phyloP scores from a whole-genome alignment of 2,797 vertebrate species.

The Enteromius afrohamiltoni region DNA sequence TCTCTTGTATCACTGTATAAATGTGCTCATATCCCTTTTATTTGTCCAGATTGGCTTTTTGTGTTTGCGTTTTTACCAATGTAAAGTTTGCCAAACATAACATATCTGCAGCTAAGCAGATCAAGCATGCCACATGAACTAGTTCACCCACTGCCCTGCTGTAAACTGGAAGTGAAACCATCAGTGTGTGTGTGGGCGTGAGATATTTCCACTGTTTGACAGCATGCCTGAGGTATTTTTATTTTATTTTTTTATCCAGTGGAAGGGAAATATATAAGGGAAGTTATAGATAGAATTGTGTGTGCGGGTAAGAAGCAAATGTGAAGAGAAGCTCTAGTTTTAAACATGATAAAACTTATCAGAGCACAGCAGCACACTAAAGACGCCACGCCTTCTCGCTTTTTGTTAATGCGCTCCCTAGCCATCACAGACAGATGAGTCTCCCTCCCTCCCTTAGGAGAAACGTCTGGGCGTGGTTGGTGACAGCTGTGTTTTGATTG shows the following conservation, averaged over 20 bases:
- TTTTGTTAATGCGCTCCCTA: slow-evolving; percentile 28
- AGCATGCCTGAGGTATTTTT: slow-evolving; percentile 7
- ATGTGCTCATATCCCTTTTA: neutral
- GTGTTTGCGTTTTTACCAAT: neutral
- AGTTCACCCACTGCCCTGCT: neutral
- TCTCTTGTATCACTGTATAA: neutral
- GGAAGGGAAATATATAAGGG: neutral
- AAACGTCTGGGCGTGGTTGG: slow-evolving; percentile 66
- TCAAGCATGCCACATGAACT: neutral
- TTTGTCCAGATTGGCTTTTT: neutral
- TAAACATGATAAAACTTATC: slow-evolving; percentile 79
- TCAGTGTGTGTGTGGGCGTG: neutral
- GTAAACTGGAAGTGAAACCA: slow-evolving; percentile 33
- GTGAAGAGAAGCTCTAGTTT: slow-evolving; percentile 30
- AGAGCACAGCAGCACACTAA: slow-evolving; percentile 69
- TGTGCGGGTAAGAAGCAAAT: slow-evolving; percentile 12
- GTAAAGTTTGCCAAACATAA: neutral
- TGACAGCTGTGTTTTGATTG: slow-evolving; percentile 75
- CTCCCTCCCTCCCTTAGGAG: slow-evolving; percentile 25
- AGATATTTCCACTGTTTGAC: neutral
- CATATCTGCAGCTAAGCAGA: neutral
- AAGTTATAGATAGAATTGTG: slow-evolving; percentile 7
- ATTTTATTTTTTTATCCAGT: neutral
- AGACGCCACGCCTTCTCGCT: slow-evolving; percentile 52
- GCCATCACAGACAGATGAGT: neutral